Evolutionary conservation across 2,797 vertebrate genomes (phyloP).

Genomic region (Eospalax fontanierii): DNA sequence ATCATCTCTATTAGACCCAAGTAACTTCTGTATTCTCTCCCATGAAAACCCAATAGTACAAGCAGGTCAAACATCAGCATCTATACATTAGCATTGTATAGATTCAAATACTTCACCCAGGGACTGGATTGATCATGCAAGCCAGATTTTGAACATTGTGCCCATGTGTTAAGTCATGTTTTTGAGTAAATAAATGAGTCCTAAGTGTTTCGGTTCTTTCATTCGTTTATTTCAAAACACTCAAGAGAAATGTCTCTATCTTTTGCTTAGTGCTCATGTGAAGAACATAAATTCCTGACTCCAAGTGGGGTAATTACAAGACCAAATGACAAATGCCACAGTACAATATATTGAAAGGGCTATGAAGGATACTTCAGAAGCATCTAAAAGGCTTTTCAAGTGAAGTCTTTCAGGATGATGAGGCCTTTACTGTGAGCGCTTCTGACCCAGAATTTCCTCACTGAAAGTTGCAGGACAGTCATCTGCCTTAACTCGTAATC

Average conservation of each 20-base stretch:
- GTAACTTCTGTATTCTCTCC: background rate
- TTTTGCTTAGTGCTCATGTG: background rate
- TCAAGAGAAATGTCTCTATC: background rate
- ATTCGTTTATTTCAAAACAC: background rate
- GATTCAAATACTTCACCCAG: background rate
- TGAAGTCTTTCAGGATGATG: background rate
- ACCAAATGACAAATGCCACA: too few relatives aligned
- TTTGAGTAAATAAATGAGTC: conserved; percentile 17
- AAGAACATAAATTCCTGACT: background rate
- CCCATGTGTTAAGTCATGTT: background rate
- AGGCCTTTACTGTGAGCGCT: background rate
- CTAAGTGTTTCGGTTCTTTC: background rate
- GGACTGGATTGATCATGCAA: background rate
- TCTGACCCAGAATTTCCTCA: background rate
- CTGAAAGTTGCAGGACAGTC: background rate
- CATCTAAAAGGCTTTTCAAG: background rate
- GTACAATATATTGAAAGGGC: background rate
- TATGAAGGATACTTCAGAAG: background rate
- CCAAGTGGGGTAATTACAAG: background rate
- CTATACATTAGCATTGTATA: background rate
- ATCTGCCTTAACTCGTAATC: background rate
- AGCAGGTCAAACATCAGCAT: background rate
- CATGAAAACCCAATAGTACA: background rate
- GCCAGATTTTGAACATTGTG: background rate
- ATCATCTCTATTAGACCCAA: background rate